These are phyloP conservation scores for Megaustenia siamemsis DNA, from an alignment of 2,888 invertebrate genomes.

Conservation along the genomic window DNA sequence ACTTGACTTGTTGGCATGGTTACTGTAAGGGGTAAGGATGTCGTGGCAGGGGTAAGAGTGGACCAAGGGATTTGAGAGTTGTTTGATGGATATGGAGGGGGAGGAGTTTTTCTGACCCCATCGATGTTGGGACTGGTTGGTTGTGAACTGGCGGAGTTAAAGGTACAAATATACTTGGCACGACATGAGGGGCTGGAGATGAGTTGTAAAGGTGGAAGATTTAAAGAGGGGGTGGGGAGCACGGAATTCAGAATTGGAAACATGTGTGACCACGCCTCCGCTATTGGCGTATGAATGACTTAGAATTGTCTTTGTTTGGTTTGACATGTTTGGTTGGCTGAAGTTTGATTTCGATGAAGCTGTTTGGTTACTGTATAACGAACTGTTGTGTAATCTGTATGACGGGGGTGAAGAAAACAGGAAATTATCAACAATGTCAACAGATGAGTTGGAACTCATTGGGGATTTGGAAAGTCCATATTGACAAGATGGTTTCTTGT, in stretches of 20 bases:
- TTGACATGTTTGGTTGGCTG: conserved; percentile 36
- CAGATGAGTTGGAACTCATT: not conserved
- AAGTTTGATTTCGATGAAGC: conserved; percentile 32
- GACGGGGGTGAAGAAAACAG: not conserved
- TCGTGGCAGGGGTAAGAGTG: conserved; percentile 49
- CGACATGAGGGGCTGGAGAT: conserved; percentile 61
- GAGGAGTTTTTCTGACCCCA: conserved; percentile 67
- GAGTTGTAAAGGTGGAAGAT: conserved; percentile 24
- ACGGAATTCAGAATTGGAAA: conserved; percentile 8
- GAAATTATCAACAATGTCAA: conserved; percentile 32
- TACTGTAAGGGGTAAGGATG: conserved; percentile 52
- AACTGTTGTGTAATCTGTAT: not conserved
- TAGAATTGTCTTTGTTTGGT: conserved; percentile 34
- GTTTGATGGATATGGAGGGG: conserved; percentile 74
- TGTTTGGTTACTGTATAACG: not conserved
- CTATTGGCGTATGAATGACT: conserved; percentile 22
- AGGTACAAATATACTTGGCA: conserved; percentile 64
- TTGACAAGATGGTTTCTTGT: conserved; percentile 71
- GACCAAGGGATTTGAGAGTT: conserved; percentile 48
- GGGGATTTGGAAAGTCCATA: conserved; percentile 54
- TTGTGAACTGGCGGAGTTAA: conserved; percentile 76
- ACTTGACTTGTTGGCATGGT: conserved; percentile 15
- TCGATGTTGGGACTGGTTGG: conserved; percentile 73
- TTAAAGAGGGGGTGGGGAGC: conserved; percentile 33
- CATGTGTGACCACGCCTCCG: conserved; percentile 21